Evolutionary conservation across 2,113 vertebrate species (phyloP).

Genomic region (Sturnus vulgaris): DNA sequence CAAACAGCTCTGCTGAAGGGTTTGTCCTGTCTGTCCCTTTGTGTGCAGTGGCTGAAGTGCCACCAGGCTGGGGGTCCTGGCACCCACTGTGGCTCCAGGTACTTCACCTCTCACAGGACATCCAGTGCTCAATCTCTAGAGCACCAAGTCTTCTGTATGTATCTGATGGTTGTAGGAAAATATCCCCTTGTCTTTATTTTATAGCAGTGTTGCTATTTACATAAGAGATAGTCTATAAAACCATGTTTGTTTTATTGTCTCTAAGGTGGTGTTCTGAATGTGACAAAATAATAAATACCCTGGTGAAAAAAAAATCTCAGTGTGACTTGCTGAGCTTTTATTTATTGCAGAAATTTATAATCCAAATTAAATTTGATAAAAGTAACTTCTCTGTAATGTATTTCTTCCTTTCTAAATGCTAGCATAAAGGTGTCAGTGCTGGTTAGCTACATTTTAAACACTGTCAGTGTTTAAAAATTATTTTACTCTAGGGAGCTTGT

Average conservation of each 20-base stretch:
- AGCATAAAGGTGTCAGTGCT: conserved; percentile 27
- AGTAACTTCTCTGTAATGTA: conserved; percentile 39
- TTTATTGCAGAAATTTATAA: conserved; percentile 53
- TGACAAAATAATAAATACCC: background rate
- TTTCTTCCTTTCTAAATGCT: conserved; percentile 7
- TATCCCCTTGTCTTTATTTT: background rate
- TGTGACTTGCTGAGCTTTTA: conserved; percentile 33
- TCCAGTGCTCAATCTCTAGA: rapidly evolving
- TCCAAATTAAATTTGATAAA: conserved; percentile 64
- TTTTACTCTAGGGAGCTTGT: background rate
- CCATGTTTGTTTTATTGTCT: background rate
- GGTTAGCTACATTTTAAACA: conserved; percentile 23
- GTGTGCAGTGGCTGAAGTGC: background rate
- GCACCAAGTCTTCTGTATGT: background rate
- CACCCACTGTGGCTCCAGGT: background rate
- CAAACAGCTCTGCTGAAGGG: background rate
- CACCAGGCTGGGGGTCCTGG: background rate
- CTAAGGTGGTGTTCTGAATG: conserved; percentile 20
- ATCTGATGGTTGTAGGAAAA: background rate
- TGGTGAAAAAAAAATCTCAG: background rate
- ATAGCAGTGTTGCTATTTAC: background rate
- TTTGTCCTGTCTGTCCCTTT: background rate
- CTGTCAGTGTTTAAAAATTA: background rate
- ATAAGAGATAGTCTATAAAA: background rate
- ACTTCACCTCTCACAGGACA: background rate